phyloP scores from a whole-genome alignment of 2,113 vertebrate genomes.

The Saguinus midas region DNA sequence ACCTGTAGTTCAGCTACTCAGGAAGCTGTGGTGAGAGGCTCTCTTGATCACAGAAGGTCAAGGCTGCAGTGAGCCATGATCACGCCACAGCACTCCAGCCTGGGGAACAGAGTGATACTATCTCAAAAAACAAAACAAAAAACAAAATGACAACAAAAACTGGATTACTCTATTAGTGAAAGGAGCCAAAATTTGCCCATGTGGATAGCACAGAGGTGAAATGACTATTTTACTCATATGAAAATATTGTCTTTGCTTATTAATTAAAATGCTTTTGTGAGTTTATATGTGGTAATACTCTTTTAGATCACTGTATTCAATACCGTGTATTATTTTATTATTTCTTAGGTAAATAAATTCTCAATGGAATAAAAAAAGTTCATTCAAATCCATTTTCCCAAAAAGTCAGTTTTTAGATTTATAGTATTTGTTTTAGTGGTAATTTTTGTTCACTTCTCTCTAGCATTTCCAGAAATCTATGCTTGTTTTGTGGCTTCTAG shows the following conservation, averaged over 20 bases:
- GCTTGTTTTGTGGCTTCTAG: neutral
- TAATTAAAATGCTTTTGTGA: neutral
- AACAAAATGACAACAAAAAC: too few relatives aligned
- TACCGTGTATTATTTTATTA: neutral
- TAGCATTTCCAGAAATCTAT: neutral
- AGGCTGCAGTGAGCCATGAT: too few relatives aligned
- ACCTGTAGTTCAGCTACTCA: too few relatives aligned
- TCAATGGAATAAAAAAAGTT: neutral
- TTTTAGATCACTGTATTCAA: neutral
- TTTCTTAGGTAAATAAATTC: neutral
- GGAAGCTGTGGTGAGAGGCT: too few relatives aligned
- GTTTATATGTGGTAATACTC: neutral
- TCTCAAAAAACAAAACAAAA: too few relatives aligned
- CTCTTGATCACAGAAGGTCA: too few relatives aligned
- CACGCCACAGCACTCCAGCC: too few relatives aligned
- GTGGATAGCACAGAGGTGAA: neutral
- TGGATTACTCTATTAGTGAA: neutral
- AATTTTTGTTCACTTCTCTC: neutral
- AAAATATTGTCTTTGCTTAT: neutral
- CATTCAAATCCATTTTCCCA: neutral
- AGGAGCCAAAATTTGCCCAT: neutral
- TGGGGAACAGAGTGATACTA: too few relatives aligned
- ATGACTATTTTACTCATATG: neutral
- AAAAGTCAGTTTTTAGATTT: slow-evolving; percentile 6
- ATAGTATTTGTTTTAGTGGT: neutral